Conservation (phyloP, 2,797 vertebrate genomes). For the Chloroceryle amazona region DNA sequence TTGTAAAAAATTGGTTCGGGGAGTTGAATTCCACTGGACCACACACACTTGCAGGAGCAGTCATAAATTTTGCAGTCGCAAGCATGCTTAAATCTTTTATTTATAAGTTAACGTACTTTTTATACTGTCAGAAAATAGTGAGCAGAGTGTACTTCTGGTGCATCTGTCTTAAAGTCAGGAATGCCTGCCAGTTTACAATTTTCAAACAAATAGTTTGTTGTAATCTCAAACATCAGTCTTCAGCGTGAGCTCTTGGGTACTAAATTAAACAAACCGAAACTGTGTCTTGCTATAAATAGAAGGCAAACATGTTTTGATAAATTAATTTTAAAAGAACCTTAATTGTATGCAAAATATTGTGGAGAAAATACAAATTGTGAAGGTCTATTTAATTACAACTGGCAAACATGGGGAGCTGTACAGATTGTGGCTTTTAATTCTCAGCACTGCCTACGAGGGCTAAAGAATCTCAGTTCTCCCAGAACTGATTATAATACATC, state of each 20-base stretch:
- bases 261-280: neutral
- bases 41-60: neutral
- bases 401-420: slow-evolving; percentile 8
- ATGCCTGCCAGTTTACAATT: neutral
- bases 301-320: neutral
- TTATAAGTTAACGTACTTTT: neutral
- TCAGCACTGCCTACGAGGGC: neutral
- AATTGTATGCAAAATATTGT: neutral
- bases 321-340: neutral
- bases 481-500: neutral
- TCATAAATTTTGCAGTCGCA: slow-evolving; percentile 51
- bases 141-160: neutral
- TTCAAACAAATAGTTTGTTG: neutral
- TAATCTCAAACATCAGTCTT: neutral
- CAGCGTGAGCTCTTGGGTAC: neutral
- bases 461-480: neutral
- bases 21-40: slow-evolving; percentile 44
- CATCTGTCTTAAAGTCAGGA: slow-evolving; percentile 9
- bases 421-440: slow-evolving; percentile 65
- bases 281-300: neutral
- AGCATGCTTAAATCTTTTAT: slow-evolving; percentile 54
- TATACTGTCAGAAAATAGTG: slow-evolving; percentile 24
- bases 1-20: slow-evolving; percentile 6
- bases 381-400: neutral
- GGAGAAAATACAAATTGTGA: neutral